Percentiles rank a stretch among this genome's conserved stretches.
These are phyloP conservation scores for Morone chrysops DNA, from an alignment of 2,113 vertebrate species.

Conservation along the genomic window DNA sequence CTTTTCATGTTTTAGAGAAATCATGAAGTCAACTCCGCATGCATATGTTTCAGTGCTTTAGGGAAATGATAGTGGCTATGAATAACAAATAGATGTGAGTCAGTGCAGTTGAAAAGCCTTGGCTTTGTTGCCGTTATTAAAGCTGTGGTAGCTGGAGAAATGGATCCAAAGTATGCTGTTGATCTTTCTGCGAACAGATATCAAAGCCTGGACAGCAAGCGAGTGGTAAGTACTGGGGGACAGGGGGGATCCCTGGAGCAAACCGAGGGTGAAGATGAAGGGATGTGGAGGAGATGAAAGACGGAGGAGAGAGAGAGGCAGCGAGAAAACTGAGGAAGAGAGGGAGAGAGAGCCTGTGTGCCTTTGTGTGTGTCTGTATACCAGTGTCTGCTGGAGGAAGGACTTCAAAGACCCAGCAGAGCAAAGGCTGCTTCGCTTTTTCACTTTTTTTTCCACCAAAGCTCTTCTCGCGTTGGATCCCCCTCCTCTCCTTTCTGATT, in stretches of 20 bases:
- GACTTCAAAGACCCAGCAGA: constrained; percentile 78
- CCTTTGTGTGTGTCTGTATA: constrained; percentile 65
- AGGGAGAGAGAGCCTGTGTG: constrained; percentile 53
- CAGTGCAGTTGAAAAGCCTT: constrained; percentile 70
- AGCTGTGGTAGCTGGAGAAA: constrained; percentile 70
- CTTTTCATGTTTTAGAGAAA: constrained; percentile 73
- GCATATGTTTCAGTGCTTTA: constrained; percentile 76
- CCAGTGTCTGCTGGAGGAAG: constrained; percentile 71
- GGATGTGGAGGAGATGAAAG: constrained; percentile 78
- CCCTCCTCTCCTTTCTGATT: constrained; percentile 66
- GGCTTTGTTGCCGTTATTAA: constrained; percentile 72
- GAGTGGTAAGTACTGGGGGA: constrained; percentile 70
- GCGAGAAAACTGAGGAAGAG: constrained; percentile 45
- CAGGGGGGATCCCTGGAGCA: constrained; percentile 75
- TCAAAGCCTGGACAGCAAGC: constrained; percentile 80
- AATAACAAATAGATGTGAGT: constrained; percentile 82
- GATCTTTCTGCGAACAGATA: constrained; percentile 74
- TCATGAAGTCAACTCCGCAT: constrained; percentile 68
- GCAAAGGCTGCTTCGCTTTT: constrained; percentile 76
- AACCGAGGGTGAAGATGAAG: constrained; percentile 80
- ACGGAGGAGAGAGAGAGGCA: constrained; percentile 39
- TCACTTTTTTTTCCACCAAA: constrained; percentile 56
- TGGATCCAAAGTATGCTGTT: constrained; percentile 70
- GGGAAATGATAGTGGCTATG: constrained; percentile 79
- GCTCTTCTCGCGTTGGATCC: constrained; percentile 53